Base-by-base conservation (phyloP, 2,113 vertebrate genomes). In the Odocoileus hemionus region DNA sequence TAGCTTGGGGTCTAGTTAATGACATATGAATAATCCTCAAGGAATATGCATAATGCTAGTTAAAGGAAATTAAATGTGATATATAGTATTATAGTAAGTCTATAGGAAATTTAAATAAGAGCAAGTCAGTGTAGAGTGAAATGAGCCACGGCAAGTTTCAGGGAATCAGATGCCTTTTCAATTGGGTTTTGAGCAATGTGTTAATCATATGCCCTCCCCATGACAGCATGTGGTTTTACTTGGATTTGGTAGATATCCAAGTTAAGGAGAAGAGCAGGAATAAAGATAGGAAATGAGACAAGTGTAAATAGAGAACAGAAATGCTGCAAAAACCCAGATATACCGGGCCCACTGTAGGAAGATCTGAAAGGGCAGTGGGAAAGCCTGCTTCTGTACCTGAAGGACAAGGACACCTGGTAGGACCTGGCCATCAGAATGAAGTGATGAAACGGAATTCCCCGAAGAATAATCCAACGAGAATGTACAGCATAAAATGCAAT, bases 21-120 rank as follows among this genome's bases (percentile, higher is more conserved):
- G 16, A 93, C 95, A 89, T 58, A 87, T 7, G 28, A 92, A 23
- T 13, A 74, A 39, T 58, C 21, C 28, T 78, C 36, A 96, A 92
- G 85, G 52, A 89, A 84, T 87, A 86, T 33, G 23, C 45, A 60
- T 17, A 96, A 79, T 61, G 43, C 30, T 67, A 74, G 13, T 14
- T 76, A 26, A 91, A 93, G 28, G 76, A 94, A 94, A 90, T 89
- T 60, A 95, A 85, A 86, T 80, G 21, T 85, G 30, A 76, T 85
- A 45, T 79, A 78, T 1, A 54, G 47, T 30, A 87, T 87, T 97
- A 14, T 30, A 79, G 7, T 61, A 86, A 67, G 33, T 84, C 17
- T 95, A 54, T 1, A 84, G 57, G 19, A 94, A 97, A 94, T 39
- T 85, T 67, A 80, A 91, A 79, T 47, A 85, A 85, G 45, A 86